Percentiles rank a stretch among this genome's conserved stretches.
Conservation (phyloP, 2,888 invertebrate genomes). For the Pardosa pseudoannulata region DNA sequence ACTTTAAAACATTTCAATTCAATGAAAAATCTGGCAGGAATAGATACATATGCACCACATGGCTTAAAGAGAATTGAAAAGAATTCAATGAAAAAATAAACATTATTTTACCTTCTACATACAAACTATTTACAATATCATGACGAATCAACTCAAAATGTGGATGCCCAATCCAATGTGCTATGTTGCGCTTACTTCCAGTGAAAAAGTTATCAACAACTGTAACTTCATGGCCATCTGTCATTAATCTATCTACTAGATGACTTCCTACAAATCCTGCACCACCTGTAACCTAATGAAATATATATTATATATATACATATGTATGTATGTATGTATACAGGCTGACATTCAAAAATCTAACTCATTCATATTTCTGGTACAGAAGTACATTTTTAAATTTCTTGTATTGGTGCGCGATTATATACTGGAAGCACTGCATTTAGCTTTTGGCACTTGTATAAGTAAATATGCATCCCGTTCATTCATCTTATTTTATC, state of each 20-base stretch:
- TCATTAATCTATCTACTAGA: conserved; percentile 95
- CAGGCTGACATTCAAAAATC: too few species aligned
- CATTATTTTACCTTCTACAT: conserved; percentile 90
- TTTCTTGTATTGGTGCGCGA: too few species aligned
- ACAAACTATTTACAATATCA: conserved; percentile 98
- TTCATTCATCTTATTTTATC: too few species aligned
- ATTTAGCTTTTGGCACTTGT: too few species aligned
- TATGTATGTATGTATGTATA: too few species aligned
- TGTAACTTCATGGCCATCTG: conserved; percentile 95
- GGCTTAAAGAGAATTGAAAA: background rate
- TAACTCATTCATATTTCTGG: too few species aligned
- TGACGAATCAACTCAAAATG: conserved; percentile 99
- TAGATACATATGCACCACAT: too few species aligned
- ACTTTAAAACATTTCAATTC: too few species aligned
- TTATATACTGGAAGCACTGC: background rate
- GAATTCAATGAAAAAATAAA: conserved; percentile 25
- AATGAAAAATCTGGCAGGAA: too few species aligned
- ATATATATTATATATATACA: background rate
- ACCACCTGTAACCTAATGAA: conserved; percentile 90
- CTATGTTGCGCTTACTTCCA: conserved; percentile 96
- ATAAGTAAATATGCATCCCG: too few species aligned
- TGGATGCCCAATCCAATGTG: conserved; percentile 99
- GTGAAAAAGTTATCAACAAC: conserved; percentile 99
- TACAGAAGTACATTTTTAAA: too few species aligned
- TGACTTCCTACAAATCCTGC: conserved; percentile 99